Evolutionary conservation across 2,113 vertebrate species (phyloP).

Genomic region (Agapornis roseicollis): DNA sequence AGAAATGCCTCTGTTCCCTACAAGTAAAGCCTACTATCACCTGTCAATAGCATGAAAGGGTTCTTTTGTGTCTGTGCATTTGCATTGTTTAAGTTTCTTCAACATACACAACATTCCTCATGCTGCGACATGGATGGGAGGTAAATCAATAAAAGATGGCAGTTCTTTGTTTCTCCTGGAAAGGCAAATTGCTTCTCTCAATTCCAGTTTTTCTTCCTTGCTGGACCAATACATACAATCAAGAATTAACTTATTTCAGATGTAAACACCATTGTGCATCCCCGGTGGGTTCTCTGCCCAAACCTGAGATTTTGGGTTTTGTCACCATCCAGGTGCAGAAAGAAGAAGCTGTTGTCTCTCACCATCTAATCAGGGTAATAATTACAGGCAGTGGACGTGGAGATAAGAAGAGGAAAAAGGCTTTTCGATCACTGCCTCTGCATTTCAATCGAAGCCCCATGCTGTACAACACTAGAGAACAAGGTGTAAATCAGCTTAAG

Average conservation of each 20-base stretch:
- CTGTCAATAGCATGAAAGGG: neutral
- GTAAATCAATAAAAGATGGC: conserved; percentile 50
- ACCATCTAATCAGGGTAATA: conserved; percentile 69
- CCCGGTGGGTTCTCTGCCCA: neutral
- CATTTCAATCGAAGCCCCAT: conserved; percentile 72
- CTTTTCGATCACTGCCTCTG: conserved; percentile 74
- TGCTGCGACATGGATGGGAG: conserved; percentile 39
- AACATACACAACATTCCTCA: neutral
- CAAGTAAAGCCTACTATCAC: neutral
- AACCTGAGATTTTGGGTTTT: conserved; percentile 6
- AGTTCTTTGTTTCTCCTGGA: conserved; percentile 51
- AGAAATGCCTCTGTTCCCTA: neutral
- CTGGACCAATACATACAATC: neutral
- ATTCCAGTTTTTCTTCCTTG: neutral
- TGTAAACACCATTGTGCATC: conserved; percentile 30
- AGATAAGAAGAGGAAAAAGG: conserved; percentile 58
- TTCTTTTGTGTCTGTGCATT: neutral
- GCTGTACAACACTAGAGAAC: conserved; percentile 74
- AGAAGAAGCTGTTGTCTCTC: conserved; percentile 34
- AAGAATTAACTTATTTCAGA: conserved; percentile 32
- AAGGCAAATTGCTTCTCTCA: conserved; percentile 59
- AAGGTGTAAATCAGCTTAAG: conserved; percentile 86
- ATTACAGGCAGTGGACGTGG: conserved; percentile 57
- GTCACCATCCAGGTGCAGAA: neutral
- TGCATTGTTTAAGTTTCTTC: conserved; percentile 65